These are phyloP conservation scores for Plebejus anna DNA, from an alignment of 2,888 invertebrate species.

Conservation along the genomic window DNA sequence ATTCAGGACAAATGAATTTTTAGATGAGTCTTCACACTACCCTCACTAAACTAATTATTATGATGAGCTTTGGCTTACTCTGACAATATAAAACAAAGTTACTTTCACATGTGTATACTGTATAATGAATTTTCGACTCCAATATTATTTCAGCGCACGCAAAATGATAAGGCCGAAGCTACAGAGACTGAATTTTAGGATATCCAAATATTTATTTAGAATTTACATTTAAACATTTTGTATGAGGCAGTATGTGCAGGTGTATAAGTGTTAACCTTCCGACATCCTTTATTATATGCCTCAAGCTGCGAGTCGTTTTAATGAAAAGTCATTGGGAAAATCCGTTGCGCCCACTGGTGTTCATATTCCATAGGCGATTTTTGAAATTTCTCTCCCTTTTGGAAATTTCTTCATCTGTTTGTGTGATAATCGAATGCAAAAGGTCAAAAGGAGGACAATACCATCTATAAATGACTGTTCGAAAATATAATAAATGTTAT, in stretches of 20 bases:
- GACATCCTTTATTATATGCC: constrained; percentile 31
- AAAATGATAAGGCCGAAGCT: constrained; percentile 26
- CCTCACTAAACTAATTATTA: background rate
- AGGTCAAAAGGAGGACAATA: no score
- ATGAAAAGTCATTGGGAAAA: background rate
- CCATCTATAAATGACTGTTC: no score
- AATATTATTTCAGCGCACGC: constrained; percentile 28
- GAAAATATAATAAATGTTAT: no score
- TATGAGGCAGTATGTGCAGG: constrained; percentile 9
- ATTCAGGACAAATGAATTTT: background rate
- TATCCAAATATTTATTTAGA: constrained; percentile 44
- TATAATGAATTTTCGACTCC: constrained; percentile 32
- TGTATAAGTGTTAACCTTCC: constrained; percentile 18
- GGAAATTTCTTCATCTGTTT: no score
- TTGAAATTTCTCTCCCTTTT: no score
- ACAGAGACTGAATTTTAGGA: constrained; percentile 35
- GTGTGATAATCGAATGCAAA: no score
- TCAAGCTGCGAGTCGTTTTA: constrained; percentile 13
- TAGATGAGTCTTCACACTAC: background rate
- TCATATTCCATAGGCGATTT: background rate
- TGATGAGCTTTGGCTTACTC: constrained; percentile 4
- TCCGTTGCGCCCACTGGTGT: background rate
- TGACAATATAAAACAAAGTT: constrained; percentile 23
- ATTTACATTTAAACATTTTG: constrained; percentile 43
- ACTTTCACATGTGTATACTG: constrained; percentile 25